Evolutionary conservation across 1,140 invertebrate species (phyloP).

Genomic region (Caenorhabditis briggsae): DNA sequence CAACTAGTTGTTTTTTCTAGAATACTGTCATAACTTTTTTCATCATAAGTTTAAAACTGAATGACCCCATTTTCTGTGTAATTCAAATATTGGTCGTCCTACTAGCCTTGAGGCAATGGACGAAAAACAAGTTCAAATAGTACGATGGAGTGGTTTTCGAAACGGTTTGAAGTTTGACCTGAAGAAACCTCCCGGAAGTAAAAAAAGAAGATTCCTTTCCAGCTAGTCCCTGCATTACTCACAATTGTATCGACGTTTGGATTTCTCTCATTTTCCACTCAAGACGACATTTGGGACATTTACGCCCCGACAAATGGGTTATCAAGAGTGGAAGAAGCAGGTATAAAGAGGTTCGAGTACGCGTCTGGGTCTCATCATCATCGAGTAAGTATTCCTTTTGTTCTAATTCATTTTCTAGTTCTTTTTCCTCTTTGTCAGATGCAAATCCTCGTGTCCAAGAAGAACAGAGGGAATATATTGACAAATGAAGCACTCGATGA

Average conservation of each 20-base stretch:
- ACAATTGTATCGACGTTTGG: conserved; percentile 69
- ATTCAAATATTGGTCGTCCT: too few relatives aligned
- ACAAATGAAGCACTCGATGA: conserved; percentile 68
- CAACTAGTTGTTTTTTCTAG: too few relatives aligned
- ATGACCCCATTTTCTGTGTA: too few relatives aligned
- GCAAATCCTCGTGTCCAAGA: conserved; percentile 75
- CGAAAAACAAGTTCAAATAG: neutral
- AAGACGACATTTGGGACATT: conserved; percentile 77
- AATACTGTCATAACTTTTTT: too few relatives aligned
- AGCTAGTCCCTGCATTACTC: conserved; percentile 69
- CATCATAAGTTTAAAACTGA: too few relatives aligned
- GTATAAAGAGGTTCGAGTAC: conserved; percentile 71
- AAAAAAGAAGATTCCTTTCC: conserved; percentile 25
- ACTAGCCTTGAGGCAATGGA: too few relatives aligned
- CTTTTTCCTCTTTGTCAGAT: conserved; percentile 68
- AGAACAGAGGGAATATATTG: conserved; percentile 71
- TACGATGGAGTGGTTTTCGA: too few relatives aligned
- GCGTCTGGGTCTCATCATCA: conserved; percentile 71
- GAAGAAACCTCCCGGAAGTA: too few relatives aligned
- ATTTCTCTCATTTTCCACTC: conserved; percentile 67
- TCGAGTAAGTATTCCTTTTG: conserved; percentile 65
- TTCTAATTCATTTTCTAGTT: neutral
- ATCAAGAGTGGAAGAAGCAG: conserved; percentile 71
- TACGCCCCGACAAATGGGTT: conserved; percentile 73
- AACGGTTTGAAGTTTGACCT: too few relatives aligned